Conservation (phyloP, 1,140 invertebrate species). For the Drosophila miranda region DNA sequence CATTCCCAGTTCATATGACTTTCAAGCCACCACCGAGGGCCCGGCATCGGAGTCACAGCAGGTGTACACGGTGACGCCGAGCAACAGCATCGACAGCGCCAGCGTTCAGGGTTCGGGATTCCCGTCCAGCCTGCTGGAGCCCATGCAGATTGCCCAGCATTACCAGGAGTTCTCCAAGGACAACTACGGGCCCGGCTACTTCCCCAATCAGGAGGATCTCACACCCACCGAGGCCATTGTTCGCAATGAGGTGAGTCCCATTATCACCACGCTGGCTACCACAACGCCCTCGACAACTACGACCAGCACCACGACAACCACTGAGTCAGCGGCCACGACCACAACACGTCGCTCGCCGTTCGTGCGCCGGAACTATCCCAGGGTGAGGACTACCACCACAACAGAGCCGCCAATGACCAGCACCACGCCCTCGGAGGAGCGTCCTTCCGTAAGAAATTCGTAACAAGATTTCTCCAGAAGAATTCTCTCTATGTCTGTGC, state of each 20-base stretch:
- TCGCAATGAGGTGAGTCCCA: constrained; percentile 72
- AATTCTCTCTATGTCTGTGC: background rate
- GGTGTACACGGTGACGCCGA: constrained; percentile 77
- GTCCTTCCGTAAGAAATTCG: constrained; percentile 56
- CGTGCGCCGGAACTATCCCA: constrained; percentile 70
- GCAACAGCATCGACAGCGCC: constrained; percentile 62
- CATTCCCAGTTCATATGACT: constrained; percentile 73
- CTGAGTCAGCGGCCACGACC: constrained; percentile 56
- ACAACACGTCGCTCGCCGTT: constrained; percentile 73
- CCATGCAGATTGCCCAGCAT: constrained; percentile 81
- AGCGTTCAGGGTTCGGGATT: constrained; percentile 50
- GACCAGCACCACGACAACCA: constrained; percentile 50
- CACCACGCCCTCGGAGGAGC: constrained; percentile 66
- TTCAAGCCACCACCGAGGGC: constrained; percentile 59
- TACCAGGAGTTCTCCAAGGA: constrained; percentile 79
- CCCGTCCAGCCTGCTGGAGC: constrained; percentile 67
- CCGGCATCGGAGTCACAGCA: constrained; percentile 76
- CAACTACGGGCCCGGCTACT: constrained; percentile 78
- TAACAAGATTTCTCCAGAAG: no score
- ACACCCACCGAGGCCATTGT: constrained; percentile 71
- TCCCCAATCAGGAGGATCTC: constrained; percentile 78
- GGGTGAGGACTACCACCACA: constrained; percentile 71
- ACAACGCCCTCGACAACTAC: constrained; percentile 57
- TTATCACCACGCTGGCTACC: constrained; percentile 62
- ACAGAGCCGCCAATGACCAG: constrained; percentile 58